phyloP scores from a whole-genome alignment of 2,797 vertebrate species.

The Gallinago stenura region DNA sequence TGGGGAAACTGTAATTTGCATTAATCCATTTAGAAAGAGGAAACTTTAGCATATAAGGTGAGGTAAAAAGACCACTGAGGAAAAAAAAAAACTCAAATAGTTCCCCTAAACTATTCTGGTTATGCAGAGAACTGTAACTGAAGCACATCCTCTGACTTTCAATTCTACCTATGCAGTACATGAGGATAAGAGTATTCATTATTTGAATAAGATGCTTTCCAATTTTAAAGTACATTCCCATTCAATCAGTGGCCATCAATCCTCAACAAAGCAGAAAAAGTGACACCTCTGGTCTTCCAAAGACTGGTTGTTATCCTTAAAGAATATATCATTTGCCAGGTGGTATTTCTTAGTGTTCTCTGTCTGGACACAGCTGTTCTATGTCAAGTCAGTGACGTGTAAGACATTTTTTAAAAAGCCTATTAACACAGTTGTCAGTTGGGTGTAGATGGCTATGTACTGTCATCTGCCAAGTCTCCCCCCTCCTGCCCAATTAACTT shows the following conservation, averaged over 20 bases:
- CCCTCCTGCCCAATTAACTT: conserved; percentile 31
- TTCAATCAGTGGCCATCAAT: conserved; percentile 22
- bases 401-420: conserved; percentile 66
- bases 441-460: conserved; percentile 57
- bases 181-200: neutral
- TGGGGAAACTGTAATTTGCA: neutral
- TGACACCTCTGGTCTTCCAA: conserved; percentile 10
- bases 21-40: neutral
- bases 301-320: neutral
- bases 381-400: conserved; percentile 66
- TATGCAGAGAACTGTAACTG: neutral
- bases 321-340: conserved; percentile 40
- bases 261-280: conserved; percentile 46
- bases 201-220: conserved; percentile 2
- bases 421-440: conserved; percentile 58
- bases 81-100: neutral
- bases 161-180: neutral
- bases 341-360: conserved; percentile 55
- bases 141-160: neutral
- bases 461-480: conserved; percentile 68
- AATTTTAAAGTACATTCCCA: conserved; percentile 23
- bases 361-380: conserved; percentile 57
- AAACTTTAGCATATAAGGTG: neutral
- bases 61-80: neutral
- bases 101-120: neutral